Base-by-base conservation (phyloP, 2,113 vertebrate genomes). In the Vulpes lagopus region DNA sequence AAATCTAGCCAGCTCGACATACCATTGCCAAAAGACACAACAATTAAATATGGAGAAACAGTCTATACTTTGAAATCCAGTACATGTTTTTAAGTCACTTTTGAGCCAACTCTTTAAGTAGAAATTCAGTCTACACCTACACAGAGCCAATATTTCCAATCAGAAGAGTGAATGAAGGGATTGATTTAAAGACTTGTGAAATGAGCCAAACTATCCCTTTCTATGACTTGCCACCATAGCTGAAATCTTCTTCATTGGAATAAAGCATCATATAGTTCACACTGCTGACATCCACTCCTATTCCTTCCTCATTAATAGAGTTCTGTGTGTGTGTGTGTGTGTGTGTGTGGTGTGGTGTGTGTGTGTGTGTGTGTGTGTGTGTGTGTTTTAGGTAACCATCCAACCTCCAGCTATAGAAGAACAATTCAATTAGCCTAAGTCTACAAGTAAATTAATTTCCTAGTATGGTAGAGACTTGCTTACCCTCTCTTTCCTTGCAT, bases 131-230 rank as follows among this genome's bases (percentile, higher is more conserved):
- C 43, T 92, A 49, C 3, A 88, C 22, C 35, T 49, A 89, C 15
- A 88, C 74, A 95, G 53, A 89, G 60, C 35, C 83, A 94, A 53
- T 82, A 64, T 78, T 95, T 91, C 35, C 43, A 88, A 53, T 95
- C 91, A 81, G 60, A 96, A 94, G 79, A 85, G 15, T 83, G 96
- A 95, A 94, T 89, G 76, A 94, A 94, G 38, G 83, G n/a, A 96
- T 73, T 96, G 74, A 94, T 87, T 95, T 94, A 89, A 92, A 97
- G 30, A n/a, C 90, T 87, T 49, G 86, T 89, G 60, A 96, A 96
- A 93, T n/a, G 73, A 94, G n/a, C 22, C 71, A 85, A 17, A 90
- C n/a, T 76, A 55, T 81, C 62, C 51, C 78, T 78, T 51, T 57
- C 22, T 88, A 8, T 91, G 22, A 65, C 32, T 95, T 86, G 11